phyloP scores from a whole-genome alignment of 2,797 vertebrate genomes.

The Poecilia gillii region DNA sequence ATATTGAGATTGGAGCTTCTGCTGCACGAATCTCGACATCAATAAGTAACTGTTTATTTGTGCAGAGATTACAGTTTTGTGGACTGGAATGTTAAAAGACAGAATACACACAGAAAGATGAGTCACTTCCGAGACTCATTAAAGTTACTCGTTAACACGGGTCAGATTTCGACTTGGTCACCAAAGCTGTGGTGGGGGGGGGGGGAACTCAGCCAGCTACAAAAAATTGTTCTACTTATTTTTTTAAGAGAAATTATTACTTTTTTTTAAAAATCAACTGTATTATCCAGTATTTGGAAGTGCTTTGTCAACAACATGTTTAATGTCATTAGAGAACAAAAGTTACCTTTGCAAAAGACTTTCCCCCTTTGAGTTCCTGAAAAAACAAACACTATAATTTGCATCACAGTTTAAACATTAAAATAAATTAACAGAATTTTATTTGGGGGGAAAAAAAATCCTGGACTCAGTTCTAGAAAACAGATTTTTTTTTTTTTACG shows the following conservation, averaged over 20 bases:
- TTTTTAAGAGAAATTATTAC: not conserved
- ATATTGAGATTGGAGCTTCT: not conserved
- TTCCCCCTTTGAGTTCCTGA: slow-evolving; percentile 96
- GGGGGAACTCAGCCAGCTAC: not conserved
- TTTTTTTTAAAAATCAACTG: not conserved
- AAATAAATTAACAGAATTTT: slow-evolving; percentile 27
- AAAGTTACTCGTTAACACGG: slow-evolving; percentile 62
- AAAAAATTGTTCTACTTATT: not conserved
- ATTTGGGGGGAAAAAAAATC: not conserved
- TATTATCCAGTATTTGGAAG: not conserved
- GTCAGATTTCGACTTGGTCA: slow-evolving; percentile 47
- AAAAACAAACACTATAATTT: slow-evolving; percentile 45
- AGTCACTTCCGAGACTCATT: slow-evolving; percentile 15
- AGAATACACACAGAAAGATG: not conserved
- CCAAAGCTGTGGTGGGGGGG: slow-evolving; percentile 5
- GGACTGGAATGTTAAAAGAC: not conserved
- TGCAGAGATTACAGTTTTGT: not conserved
- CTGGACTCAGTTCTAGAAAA: not conserved
- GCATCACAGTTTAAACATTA: not conserved
- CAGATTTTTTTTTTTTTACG: too few species aligned
- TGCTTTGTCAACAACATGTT: slow-evolving; percentile 22
- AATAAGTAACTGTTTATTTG: slow-evolving; percentile 5
- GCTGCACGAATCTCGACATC: not conserved
- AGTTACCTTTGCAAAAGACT: slow-evolving; percentile 93
- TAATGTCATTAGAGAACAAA: slow-evolving; percentile 6